Evolutionary conservation across 2,797 vertebrate genomes (phyloP).

Genomic region (Neosalanx taihuensis): DNA sequence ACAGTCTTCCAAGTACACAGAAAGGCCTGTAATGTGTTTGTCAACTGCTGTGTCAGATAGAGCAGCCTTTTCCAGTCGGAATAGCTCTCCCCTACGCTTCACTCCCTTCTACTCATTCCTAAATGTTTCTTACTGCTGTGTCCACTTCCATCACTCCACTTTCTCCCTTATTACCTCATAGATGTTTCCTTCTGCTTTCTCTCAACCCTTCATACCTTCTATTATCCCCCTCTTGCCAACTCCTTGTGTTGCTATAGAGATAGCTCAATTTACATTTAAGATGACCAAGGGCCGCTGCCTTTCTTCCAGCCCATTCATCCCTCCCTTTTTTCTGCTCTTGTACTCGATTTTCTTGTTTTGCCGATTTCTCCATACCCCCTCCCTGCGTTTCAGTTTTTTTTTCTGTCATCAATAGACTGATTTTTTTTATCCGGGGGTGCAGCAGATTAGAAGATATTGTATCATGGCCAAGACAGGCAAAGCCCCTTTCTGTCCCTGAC

Average conservation of each 20-base stretch:
- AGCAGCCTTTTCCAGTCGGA: neutral
- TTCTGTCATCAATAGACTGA: conserved; percentile 76
- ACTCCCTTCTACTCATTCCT: conserved; percentile 12
- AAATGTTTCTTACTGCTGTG: conserved; percentile 10
- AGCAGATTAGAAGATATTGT: conserved; percentile 85
- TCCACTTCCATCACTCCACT: conserved; percentile 59
- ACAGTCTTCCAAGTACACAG: conserved; percentile 21
- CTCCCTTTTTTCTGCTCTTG: conserved; percentile 31
- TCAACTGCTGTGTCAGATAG: neutral
- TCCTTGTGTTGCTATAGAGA: conserved; percentile 56
- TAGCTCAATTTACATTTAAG: conserved; percentile 67
- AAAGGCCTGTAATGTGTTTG: neutral
- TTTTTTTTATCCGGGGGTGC: conserved; percentile 79
- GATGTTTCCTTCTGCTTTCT: conserved; percentile 49
- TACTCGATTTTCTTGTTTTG: conserved; percentile 61
- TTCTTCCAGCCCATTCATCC: conserved; percentile 54
- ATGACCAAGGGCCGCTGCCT: conserved; percentile 56
- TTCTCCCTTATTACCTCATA: conserved; percentile 61
- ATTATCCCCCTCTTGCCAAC: conserved; percentile 61
- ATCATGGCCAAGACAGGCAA: conserved; percentile 84
- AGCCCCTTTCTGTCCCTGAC: conserved; percentile 72
- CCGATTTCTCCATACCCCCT: conserved; percentile 55
- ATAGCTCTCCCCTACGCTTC: conserved; percentile 7
- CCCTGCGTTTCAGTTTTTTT: conserved; percentile 62
- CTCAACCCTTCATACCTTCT: conserved; percentile 51